These are phyloP conservation scores for Antechinus stuartii DNA, from an alignment of 2,113 vertebrate species.

Conservation along the genomic window DNA sequence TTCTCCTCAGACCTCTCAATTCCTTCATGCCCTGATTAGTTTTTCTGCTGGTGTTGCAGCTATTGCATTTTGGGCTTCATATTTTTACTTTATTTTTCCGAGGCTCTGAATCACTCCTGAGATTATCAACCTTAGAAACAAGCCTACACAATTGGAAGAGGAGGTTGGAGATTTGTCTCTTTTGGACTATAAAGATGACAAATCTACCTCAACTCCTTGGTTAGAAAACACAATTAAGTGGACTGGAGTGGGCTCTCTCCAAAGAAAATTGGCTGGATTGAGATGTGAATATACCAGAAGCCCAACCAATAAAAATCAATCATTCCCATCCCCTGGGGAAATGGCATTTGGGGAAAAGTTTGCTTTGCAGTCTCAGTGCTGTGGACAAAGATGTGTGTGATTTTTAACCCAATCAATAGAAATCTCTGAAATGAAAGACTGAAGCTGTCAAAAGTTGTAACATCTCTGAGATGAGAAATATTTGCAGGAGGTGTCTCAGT, in stretches of 20 bases:
- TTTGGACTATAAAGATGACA: conserved; percentile 80
- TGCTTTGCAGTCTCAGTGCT: conserved; percentile 74
- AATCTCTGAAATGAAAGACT: conserved; percentile 78
- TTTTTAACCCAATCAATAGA: conserved; percentile 80
- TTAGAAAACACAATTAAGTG: conserved; percentile 85
- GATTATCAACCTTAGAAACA: conserved; percentile 65
- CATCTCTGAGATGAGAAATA: conserved; percentile 69
- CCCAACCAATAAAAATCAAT: conserved; percentile 81
- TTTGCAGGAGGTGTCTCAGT: conserved; percentile 57
- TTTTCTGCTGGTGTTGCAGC: conserved; percentile 31
- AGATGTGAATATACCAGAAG: conserved; percentile 82
- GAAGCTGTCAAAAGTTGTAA: conserved; percentile 73
- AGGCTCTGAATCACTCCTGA: conserved; percentile 66
- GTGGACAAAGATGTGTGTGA: conserved; percentile 56
- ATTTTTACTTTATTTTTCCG: conserved; percentile 72
- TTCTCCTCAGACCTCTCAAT: conserved; percentile 65
- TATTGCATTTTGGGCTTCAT: conserved; percentile 55
- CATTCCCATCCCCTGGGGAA: conserved; percentile 74
- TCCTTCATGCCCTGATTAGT: conserved; percentile 51
- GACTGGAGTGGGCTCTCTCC: conserved; percentile 76
- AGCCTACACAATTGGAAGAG: conserved; percentile 54
- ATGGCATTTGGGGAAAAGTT: conserved; percentile 73
- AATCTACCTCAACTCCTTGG: conserved; percentile 78
- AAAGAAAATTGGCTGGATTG: conserved; percentile 84
- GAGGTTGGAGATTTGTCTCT: conserved; percentile 71